A percentile compares a stretch with the other conserved stretches of the same genome.
Conservation (phyloP, 2,113 vertebrate genomes). For the Platichthys flesus region DNA sequence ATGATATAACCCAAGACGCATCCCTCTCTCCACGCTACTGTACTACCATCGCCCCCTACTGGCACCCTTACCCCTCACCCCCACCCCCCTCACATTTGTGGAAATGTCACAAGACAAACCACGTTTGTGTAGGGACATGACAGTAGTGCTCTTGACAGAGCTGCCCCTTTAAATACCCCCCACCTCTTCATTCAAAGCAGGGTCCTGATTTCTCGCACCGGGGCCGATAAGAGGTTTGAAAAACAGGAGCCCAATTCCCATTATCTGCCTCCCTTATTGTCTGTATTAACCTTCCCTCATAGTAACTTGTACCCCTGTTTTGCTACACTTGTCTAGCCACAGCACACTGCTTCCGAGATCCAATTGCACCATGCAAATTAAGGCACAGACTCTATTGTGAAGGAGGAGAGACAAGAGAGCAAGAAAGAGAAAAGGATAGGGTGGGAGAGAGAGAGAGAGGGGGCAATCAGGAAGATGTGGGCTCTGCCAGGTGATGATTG, state of each 20-base stretch:
- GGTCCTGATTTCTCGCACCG: constrained; percentile 80
- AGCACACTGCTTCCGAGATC: constrained; percentile 91
- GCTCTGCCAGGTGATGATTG: constrained; percentile 64
- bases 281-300: constrained; percentile 95
- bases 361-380: constrained; percentile 99
- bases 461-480: constrained; percentile 83
- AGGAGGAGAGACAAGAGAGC: constrained; percentile 31
- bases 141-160: constrained; percentile 52
- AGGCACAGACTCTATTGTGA: constrained; percentile 88
- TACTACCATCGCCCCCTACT: neutral
- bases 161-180: constrained; percentile 81
- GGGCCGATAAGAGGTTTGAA: constrained; percentile 87
- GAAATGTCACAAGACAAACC: constrained; percentile 65
- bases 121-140: constrained; percentile 53
- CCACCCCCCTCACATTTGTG: constrained; percentile 6
- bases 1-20: too few species aligned
- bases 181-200: constrained; percentile 80
- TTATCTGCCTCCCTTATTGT: constrained; percentile 91
- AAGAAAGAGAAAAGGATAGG: constrained; percentile 23
- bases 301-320: constrained; percentile 91
- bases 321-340: constrained; percentile 96
- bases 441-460: constrained; percentile 7
- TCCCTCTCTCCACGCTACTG: neutral
- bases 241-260: constrained; percentile 90
- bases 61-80: neutral